A percentile compares a stretch with the other conserved stretches of the same genome.
Evolutionary conservation across 2,797 vertebrate genomes (phyloP).

Genomic region (Siniperca undulata): DNA sequence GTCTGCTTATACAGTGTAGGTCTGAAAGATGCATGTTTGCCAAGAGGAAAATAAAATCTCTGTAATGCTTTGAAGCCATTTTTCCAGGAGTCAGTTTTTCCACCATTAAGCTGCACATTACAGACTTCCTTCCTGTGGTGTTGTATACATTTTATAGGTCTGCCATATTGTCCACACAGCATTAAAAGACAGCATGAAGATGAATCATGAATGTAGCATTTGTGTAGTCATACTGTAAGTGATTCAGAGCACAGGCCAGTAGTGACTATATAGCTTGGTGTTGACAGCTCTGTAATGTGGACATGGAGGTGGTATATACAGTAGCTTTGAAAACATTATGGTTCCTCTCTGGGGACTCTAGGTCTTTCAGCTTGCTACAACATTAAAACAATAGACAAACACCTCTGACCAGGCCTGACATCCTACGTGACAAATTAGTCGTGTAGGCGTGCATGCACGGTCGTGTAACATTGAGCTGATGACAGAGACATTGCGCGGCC

Average conservation of each 20-base stretch:
- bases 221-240: conserved; percentile 15
- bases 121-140: conserved; percentile 33
- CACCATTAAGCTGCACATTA: conserved; percentile 41
- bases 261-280: neutral
- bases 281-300: conserved; percentile 46
- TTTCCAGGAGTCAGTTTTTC: conserved; percentile 49
- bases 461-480: conserved; percentile 51
- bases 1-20: conserved; percentile 10
- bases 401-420: conserved; percentile 46
- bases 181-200: conserved; percentile 16
- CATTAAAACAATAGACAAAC: conserved; percentile 50
- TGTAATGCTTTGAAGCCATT: conserved; percentile 40
- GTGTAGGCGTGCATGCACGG: conserved; percentile 13
- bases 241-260: conserved; percentile 24
- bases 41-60: conserved; percentile 40
- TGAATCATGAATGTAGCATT: conserved; percentile 47
- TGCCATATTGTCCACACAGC: conserved; percentile 13
- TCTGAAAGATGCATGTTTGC: conserved; percentile 30
- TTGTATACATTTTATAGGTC: conserved; percentile 29
- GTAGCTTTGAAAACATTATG: conserved; percentile 49
- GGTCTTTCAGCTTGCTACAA: conserved; percentile 25
- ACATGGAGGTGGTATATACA: conserved; percentile 36
- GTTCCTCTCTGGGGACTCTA: conserved; percentile 41
- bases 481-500: conserved; percentile 53
- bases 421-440: conserved; percentile 58